A percentile compares a stretch with the other conserved stretches of the same genome.
Evolutionary conservation across 2,113 vertebrate species (phyloP).

Genomic region (Thamnaconus septentrionalis): DNA sequence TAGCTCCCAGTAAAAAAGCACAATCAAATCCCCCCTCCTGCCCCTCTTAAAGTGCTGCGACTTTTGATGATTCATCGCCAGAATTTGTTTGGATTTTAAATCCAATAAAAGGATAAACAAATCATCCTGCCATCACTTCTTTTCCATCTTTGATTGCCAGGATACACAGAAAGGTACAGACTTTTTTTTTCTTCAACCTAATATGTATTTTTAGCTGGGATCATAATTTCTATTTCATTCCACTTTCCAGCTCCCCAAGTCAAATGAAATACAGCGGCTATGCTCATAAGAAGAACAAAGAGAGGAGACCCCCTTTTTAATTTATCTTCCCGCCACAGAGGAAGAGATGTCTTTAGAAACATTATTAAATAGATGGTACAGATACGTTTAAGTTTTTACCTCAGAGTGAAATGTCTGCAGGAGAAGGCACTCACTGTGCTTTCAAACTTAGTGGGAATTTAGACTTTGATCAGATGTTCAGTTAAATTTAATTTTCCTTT

Average conservation of each 20-base stretch:
- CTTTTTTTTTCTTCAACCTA: constrained; percentile 1
- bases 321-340: constrained; percentile 16
- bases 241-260: constrained; percentile 13
- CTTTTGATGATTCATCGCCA: too few relatives aligned
- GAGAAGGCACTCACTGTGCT: constrained; percentile 21
- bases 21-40: too few relatives aligned
- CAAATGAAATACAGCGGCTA: constrained; percentile 20
- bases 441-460: constrained; percentile 32
- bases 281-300: constrained; percentile 57
- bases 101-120: not conserved
- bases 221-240: constrained; percentile 20
- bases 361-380: constrained; percentile 35
- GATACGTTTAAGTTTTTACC: constrained; percentile 41
- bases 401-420: constrained; percentile 40
- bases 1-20: too few relatives aligned
- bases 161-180: not conserved
- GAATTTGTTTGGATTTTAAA: too few relatives aligned
- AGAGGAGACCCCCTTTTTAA: constrained; percentile 29
- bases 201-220: not conserved
- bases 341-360: constrained; percentile 16
- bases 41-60: too few relatives aligned
- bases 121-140: not conserved
- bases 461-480: constrained; percentile 23
- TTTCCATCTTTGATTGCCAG: not conserved
- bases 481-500: constrained; percentile 6